Evolutionary conservation across 2,113 vertebrate genomes (phyloP), one percentile per base, ranked within the genome.

Genomic region (Cynocephalus volans): DNA sequence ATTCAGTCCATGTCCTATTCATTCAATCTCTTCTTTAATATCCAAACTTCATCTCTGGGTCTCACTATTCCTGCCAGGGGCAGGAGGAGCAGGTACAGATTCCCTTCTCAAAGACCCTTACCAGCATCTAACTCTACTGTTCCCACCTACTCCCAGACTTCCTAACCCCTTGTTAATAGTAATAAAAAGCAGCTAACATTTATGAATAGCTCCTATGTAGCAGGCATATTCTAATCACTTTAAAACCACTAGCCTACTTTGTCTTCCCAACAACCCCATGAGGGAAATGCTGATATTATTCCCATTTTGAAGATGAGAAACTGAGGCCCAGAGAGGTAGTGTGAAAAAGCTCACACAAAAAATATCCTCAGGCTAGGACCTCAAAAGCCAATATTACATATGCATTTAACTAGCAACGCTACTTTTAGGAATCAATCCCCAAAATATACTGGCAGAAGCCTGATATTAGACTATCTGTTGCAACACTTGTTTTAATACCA

Each of bases 391-490:
- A 52, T 33, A 76, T 50, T 73, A 36, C 31, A 67, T 54, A n/a
- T 81, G 17, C 65, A 60, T 67, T 83, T 81, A 52, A 13, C 41
- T 36, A 58, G 36, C 12, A 80, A 91, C 91, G 41, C 23, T 72
- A 52, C 31, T 65, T 89, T 79, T 93, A 73, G 23, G 18, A 86
- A 76, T 65, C 10, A 1, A 86, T 65, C 26, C 67, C 50, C 1
- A 79, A 96, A 96, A 48, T 24, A 82, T 6, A 48, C 36, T 85
- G 52, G 56, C 72, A 94, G 84, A 90, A 72, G 28, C 52, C 52
- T 52, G 33, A 67, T 36, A 58, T 5, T 64, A 50, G 72, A 75
- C 13, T 48, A 41, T 76, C 48, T 79, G 83, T 58, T 76, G 60
- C 28, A 70, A 31, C 5, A 12, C 15, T 64, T 73, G 45, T 89